A percentile compares a stretch with the other conserved stretches of the same genome.
These are phyloP conservation scores for Drosophila parvula DNA, from an alignment of 1,140 invertebrate species.

Conservation along the genomic window DNA sequence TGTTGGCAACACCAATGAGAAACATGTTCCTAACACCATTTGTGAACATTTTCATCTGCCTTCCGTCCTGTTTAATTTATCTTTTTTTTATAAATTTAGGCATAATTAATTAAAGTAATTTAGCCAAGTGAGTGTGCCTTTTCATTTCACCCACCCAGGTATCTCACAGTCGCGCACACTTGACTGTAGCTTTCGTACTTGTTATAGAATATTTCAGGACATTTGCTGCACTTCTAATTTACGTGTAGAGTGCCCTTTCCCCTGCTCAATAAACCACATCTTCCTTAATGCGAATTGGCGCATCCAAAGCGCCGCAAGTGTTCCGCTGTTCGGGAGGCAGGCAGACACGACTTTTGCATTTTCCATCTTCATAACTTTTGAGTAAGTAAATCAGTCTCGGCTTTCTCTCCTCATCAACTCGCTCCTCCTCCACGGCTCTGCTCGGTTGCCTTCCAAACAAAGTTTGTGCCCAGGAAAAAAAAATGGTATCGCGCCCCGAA, in stretches of 20 bases:
- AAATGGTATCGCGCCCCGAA: constrained; percentile 49
- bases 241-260: neutral
- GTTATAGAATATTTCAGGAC: too few relatives aligned
- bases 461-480: constrained; percentile 30
- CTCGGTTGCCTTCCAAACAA: constrained; percentile 10
- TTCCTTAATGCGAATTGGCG: constrained; percentile 8
- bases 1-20: too few relatives aligned
- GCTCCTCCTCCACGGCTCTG: neutral
- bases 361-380: constrained; percentile 75
- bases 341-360: constrained; percentile 81
- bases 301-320: constrained; percentile 19
- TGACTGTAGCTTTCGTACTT: too few relatives aligned
- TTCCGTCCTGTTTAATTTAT: too few relatives aligned
- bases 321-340: constrained; percentile 2
- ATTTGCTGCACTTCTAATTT: neutral
- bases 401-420: constrained; percentile 32
- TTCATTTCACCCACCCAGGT: too few relatives aligned
- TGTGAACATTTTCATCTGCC: too few relatives aligned
- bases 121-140: too few relatives aligned
- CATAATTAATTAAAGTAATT: too few relatives aligned
- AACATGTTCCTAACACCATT: too few relatives aligned
- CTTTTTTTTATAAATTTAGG: too few relatives aligned
- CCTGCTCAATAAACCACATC: neutral
- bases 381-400: constrained; percentile 57
- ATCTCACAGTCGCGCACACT: too few relatives aligned